Conservation (phyloP, 2,888 invertebrate species). For the Sthenelais limicola region DNA sequence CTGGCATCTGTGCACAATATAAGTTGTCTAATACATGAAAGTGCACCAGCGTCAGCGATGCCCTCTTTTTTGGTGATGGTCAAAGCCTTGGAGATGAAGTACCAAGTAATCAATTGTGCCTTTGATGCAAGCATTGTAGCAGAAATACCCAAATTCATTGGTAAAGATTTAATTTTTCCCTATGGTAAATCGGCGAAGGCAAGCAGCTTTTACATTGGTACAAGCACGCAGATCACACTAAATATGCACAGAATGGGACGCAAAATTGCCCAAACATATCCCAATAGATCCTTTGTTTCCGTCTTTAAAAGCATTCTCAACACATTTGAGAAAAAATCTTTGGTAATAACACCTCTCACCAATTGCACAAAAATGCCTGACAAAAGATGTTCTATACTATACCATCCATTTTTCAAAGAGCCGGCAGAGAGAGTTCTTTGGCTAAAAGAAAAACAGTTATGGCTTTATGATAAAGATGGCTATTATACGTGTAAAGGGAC, state of each 20-base stretch:
- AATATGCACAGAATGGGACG: not conserved
- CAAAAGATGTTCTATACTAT: not conserved
- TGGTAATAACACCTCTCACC: not conserved
- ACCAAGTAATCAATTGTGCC: not conserved
- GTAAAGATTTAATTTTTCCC: not conserved
- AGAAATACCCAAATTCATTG: not conserved
- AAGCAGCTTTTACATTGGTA: not conserved
- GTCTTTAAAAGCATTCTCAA: slow-evolving; percentile 1
- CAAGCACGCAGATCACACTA: not conserved
- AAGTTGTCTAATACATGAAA: not conserved
- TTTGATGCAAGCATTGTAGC: not conserved
- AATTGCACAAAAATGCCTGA: not conserved
- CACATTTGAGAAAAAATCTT: not conserved
- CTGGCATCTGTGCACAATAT: not conserved
- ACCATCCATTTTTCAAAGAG: not conserved
- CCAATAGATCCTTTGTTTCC: not conserved
- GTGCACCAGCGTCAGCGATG: slow-evolving; percentile 3
- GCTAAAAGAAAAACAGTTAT: slow-evolving; percentile 16
- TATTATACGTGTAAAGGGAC: not conserved
- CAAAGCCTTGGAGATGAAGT: not conserved
- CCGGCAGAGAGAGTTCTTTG: not conserved
- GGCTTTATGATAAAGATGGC: not conserved
- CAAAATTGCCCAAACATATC: not conserved
- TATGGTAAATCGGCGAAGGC: slow-evolving; percentile 10
- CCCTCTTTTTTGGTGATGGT: too few species aligned